Conservation (phyloP, 2,113 vertebrate species). For the Lepisosteus oculatus region DNA sequence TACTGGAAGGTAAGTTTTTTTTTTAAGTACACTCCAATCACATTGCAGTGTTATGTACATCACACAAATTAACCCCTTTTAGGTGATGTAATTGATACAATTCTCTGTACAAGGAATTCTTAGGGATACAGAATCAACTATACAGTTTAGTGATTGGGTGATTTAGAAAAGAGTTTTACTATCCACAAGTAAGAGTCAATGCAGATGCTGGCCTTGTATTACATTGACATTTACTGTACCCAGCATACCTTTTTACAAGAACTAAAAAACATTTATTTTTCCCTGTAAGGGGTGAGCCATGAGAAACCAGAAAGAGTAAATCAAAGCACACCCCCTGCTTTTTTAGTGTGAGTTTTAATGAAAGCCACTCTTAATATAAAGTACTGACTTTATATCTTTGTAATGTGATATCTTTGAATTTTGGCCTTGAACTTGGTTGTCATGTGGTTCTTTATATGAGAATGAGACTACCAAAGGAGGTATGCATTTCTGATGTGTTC, state of each 20-base stretch:
- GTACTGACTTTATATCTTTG: background rate
- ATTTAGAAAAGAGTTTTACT: too few species aligned
- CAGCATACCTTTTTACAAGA: background rate
- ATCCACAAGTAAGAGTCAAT: too few species aligned
- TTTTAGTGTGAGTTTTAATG: background rate
- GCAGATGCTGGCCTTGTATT: background rate
- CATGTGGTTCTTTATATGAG: background rate
- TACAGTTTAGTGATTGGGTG: background rate
- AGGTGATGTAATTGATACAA: too few species aligned
- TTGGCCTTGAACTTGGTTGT: background rate
- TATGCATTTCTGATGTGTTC: background rate
- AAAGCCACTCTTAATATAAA: background rate
- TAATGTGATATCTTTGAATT: background rate
- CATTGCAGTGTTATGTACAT: too few species aligned
- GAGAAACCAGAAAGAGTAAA: background rate
- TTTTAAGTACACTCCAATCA: too few species aligned
- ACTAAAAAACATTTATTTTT: background rate
- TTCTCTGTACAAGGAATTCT: too few species aligned
- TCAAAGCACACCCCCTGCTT: slow-evolving; percentile 1
- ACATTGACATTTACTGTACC: background rate
- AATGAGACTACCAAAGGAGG: background rate
- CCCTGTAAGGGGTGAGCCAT: background rate
- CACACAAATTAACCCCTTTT: too few species aligned
- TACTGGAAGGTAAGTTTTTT: too few species aligned
- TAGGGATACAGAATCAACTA: background rate